These are phyloP conservation scores for Cyprinodon tularosa DNA, from an alignment of 2,113 vertebrate genomes.

Conservation along the genomic window DNA sequence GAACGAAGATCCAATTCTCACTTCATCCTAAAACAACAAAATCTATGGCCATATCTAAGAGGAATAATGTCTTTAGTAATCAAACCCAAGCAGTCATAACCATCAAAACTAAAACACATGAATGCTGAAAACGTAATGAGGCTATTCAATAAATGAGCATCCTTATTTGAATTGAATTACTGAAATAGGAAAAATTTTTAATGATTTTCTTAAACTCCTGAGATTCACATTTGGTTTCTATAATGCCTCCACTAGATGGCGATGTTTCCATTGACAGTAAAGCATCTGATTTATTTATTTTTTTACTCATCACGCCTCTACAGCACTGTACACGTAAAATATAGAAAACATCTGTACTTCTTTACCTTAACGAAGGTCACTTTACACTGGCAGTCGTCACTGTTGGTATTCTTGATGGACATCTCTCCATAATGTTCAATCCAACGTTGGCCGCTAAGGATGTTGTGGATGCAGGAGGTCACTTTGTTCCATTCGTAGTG, in stretches of 20 bases:
- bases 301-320: neutral
- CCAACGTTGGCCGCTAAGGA: constrained; percentile 95
- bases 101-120: neutral
- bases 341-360: neutral
- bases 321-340: neutral
- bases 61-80: too few species aligned
- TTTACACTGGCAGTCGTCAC: constrained; percentile 88
- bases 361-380: constrained; percentile 95
- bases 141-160: neutral
- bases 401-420: constrained; percentile 87
- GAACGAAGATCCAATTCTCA: neutral
- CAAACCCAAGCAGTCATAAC: neutral
- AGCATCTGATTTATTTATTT: neutral
- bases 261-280: neutral
- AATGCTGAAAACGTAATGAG: neutral
- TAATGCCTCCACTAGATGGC: constrained; percentile 50
- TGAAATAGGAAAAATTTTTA: neutral
- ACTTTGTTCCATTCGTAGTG: constrained; percentile 99
- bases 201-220: neutral
- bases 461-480: constrained; percentile 98
- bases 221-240: neutral
- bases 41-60: neutral
- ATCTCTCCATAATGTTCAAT: constrained; percentile 98
- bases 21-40: neutral
- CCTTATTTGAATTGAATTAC: neutral